Base-by-base conservation (phyloP, 2,888 invertebrate genomes). In the Hipparchia semele region DNA sequence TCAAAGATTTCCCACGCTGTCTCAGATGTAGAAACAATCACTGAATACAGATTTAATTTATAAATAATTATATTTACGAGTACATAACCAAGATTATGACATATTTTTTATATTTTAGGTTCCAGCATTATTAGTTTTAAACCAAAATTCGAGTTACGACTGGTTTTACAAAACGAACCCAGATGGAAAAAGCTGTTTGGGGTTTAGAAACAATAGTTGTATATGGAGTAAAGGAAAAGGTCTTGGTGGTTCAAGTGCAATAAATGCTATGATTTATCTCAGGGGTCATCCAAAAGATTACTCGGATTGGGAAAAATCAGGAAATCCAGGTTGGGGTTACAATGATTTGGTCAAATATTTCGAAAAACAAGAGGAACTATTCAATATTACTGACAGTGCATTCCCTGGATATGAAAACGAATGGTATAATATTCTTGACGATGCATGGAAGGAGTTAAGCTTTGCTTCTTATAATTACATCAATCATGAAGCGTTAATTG, bases 141-240 rank as follows among this genome's bases (percentile, higher is more conserved):
- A 86, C 58, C 86, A 87, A 72, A 78, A 83, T 59, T 84, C 87
- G 6, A 77, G 87, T 53, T 85, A 91, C 39, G 95, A 95, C 79
- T 95, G 95, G 95, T 86, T 87, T 68, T 95, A 95, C 82, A 87
- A 90, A 77, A 94, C 94, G 0, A 84, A 90, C 56, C 86, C 89
- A 4, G 82, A 86, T 76, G 84, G 86, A 39, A 81, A 84, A 46
- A 81, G 81, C 73, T 92, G 92, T 54, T 88, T 91, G 68, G 89
- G 90, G 51, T 88, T 90, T 56, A 83, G 77, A 79, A 77, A 85
- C 70, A 83, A 88, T 61, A 80, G 84, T 62, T 91, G 91, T 72
- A 87, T 86, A n/a, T 95, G 96, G 96, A 94, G 95, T 49, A 94
- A 96, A 72, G 97, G 96, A 0, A 96, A 95, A 81, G 92, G 94